These are phyloP conservation scores for Cancer borealis DNA, from an alignment of 2,888 invertebrate species.

Conservation along the genomic window DNA sequence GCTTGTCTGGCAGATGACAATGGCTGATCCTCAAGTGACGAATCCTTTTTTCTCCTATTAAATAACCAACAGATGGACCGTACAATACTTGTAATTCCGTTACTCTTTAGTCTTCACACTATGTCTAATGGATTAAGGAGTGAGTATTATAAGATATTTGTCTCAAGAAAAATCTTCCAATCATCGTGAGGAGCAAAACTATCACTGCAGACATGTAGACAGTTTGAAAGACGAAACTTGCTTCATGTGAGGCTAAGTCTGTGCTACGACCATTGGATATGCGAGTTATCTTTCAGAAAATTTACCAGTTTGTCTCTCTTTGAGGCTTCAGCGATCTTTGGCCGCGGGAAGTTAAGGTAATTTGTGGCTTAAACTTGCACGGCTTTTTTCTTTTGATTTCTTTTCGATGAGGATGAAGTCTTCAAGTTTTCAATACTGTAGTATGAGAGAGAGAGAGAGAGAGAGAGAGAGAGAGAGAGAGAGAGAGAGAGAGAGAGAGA, in stretches of 20 bases:
- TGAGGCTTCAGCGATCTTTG: background rate
- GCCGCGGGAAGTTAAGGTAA: background rate
- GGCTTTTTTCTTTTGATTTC: constrained; percentile 6
- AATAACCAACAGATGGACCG: background rate
- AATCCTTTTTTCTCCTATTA: background rate
- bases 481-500: constrained; percentile 21
- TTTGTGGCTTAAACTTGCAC: constrained; percentile 13
- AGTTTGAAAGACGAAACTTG: background rate
- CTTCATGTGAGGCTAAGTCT: background rate
- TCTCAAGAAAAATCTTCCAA: background rate
- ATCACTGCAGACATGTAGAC: background rate
- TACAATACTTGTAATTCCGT: background rate
- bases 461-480: constrained; percentile 21
- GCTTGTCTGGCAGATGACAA: background rate
- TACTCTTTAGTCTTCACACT: background rate
- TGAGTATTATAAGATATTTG: too few relatives aligned
- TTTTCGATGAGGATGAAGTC: constrained; percentile 1
- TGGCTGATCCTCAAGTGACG: background rate
- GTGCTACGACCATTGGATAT: background rate
- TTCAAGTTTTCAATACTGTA: background rate
- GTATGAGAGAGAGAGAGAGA: background rate
- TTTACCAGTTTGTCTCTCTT: background rate
- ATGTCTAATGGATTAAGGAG: too few relatives aligned
- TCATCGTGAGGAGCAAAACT: background rate
- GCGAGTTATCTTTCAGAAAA: background rate